phyloP scores from a whole-genome alignment of 2,888 invertebrate genomes.

The Pterostichus niger region DNA sequence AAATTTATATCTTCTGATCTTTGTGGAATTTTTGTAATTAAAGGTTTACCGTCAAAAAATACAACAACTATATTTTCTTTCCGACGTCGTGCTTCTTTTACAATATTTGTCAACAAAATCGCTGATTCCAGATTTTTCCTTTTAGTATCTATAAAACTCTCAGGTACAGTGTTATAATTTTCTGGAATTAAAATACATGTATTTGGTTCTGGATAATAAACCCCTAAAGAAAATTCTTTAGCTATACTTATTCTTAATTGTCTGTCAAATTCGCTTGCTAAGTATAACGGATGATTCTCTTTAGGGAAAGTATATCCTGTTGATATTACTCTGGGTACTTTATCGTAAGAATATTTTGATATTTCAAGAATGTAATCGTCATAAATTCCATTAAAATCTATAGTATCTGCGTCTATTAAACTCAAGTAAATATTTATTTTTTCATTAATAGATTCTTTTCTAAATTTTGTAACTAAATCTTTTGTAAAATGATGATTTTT shows the following conservation, averaged over 20 bases:
- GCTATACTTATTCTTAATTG: conserved; percentile 40
- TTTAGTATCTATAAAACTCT: conserved; percentile 7
- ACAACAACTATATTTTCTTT: no score
- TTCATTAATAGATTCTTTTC: background rate
- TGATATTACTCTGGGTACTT: conserved; percentile 14
- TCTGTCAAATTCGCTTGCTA: conserved; percentile 23
- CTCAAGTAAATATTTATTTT: conserved; percentile 14
- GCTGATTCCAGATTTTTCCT: conserved; percentile 5
- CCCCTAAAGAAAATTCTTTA: conserved; percentile 18
- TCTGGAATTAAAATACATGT: conserved; percentile 26
- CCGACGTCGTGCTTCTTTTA: no score
- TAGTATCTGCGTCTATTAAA: conserved; percentile 24
- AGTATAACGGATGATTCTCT: conserved; percentile 5
- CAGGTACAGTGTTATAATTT: conserved; percentile 14
- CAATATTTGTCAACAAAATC: conserved; percentile 10
- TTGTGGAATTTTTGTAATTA: conserved; percentile 24
- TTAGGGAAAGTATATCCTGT: conserved; percentile 23
- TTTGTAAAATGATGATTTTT: conserved; percentile 27
- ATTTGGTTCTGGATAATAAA: conserved; percentile 37
- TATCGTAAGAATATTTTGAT: background rate
- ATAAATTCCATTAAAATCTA: conserved; percentile 11
- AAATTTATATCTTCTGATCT: background rate
- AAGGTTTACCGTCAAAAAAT: background rate
- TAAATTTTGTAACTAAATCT: conserved; percentile 5
- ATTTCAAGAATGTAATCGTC: background rate